Base-by-base conservation (phyloP, 2,113 vertebrate species). In the Neopipo cinnamomea region DNA sequence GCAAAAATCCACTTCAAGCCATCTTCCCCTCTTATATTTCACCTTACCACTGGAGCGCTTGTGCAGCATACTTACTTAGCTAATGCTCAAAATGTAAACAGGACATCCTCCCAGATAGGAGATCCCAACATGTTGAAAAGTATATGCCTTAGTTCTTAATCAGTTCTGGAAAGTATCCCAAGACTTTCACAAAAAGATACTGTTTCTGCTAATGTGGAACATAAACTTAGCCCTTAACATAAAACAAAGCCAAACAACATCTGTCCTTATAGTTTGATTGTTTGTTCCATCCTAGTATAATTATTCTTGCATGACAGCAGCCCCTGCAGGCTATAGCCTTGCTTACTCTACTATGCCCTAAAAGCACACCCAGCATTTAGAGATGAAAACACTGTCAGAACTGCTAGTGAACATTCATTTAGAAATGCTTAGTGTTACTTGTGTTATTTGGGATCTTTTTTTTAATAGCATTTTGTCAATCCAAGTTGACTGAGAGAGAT, bases 91-190 rank as follows among this genome's bases (percentile, higher is more conserved):
- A 97, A 98, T 97, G 94, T 98, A 98, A 98, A 98, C 98, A 98
- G 98, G 98, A 98, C 97, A 98, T 98, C 98, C 98, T 98, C 87
- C 97, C 88, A 94, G 98, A 98, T 97, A 98, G 88, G 87, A 89
- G 97, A 97, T 96, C 96, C 98, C 97, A 98, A 97, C 96, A 98
- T 97, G 96, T 95, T 89, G 96, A 96, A 97, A 97, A 97, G 95
- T 97, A 95, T 97, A 96, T 96, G 96, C 96, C 87, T 96, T 93
- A 95, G 92, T 95, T 96, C 96, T 97, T 95, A 82, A 68, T 85
- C 94, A 97, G 82, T 96, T 97, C 74, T 98, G 98, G 98, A 98
- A 98, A 97, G 88, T 62, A 49, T 97, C 97, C 74, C 84, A 97
- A 96, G 84, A 91, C 70, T 97, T 98, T 93, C 96, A 98, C 65